Base-by-base conservation (phyloP, 2,113 vertebrate species). In the Patagioenas fasciata region DNA sequence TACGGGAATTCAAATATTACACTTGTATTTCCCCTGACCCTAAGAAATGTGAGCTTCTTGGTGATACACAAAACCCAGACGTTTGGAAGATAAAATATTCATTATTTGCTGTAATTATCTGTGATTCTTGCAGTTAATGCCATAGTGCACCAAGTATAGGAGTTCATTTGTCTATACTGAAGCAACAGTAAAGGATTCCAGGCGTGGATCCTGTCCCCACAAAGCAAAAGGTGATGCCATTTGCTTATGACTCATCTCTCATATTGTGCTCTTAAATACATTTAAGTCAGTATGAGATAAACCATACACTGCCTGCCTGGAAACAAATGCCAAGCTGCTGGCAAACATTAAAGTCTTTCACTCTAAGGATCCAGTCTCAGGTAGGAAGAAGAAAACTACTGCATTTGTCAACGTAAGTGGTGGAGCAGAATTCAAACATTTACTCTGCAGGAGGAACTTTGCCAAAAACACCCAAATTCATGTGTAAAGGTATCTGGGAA, bases 81-180 rank as follows among this genome's bases (percentile, higher is more conserved):
- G 10, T 31, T 36, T 74, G 36, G 47, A 61, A 80, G 65, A 61
- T 0, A 0, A 72, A 85, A 36, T 11, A 6, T 15, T 53, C 3
- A 1, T 10, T 2, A 17, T 61, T 75, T 72, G 64, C 32, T 34
- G 44, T 47, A 47, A 47, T 15, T 7, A 4, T 17, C 32, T 0
- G 0, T 5, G 15, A 34, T 15, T 51, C 62, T 38, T 60, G 7
- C 24, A 0, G 1, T 44, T 34, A 73, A 36, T 16, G 48, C 15
- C 70, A 31, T 5, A 18, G 40, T 9, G 42, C 32, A 64, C 48
- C 67, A 58, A 50, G 11, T 10, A 42, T 21, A 0, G 0, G 38
- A 65, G 36, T 40, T 80, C 1, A 47, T 72, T 58, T 75, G 25
- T 28, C 88, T 58, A 13, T 9, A 38, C 19, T 1, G 1, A 90